Base-by-base conservation (phyloP, 1,140 invertebrate genomes). In the Sesamia nonagrioides region DNA sequence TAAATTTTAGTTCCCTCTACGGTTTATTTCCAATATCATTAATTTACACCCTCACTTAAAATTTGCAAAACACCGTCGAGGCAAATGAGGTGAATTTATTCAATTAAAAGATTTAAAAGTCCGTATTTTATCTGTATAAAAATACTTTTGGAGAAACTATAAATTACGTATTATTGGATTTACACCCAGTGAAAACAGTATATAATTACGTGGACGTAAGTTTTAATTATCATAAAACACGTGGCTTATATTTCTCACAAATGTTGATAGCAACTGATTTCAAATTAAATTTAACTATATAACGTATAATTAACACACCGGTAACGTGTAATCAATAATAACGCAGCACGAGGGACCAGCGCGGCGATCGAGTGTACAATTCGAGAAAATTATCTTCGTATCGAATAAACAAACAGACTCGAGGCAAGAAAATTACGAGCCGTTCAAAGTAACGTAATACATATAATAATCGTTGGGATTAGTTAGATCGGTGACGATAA, bases 401-500 rank as follows among this genome's bases (percentile, higher is more conserved):
- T 86, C 82, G 71, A 76, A 89, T 88, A 92, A 94, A 92, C 88
- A 92, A 91, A 92, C 86, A 92, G 33, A 89, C 68, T 84, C 69
- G 74, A 78, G 73, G 50, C 80, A 68, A 87, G 82, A 84, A 86
- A 90, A 90, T 88, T 89, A 91, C 85, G 83, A 89, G 81, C 86
- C 88, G 87, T 86, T 90, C 86, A 78, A 89, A 82, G 89, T 90
- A 92, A 93, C 88, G 85, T 91, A 91, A 92, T 91, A 91, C 85
- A 87, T 90, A 85, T 92, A 92, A 92, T 93, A 92, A 91, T 91
- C 84, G 85, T 89, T 83, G 82, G 84, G 85, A 90, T 90, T 87
- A 87, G 84, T 89, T 87, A 88, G 87, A 90, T 92, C 81, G 85
- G 88, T 81, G 88, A 89, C 85, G 91, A 92, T 94, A 92, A 93